phyloP scores from a whole-genome alignment of 2,113 vertebrate species.

The Syngnathus scovelli region DNA sequence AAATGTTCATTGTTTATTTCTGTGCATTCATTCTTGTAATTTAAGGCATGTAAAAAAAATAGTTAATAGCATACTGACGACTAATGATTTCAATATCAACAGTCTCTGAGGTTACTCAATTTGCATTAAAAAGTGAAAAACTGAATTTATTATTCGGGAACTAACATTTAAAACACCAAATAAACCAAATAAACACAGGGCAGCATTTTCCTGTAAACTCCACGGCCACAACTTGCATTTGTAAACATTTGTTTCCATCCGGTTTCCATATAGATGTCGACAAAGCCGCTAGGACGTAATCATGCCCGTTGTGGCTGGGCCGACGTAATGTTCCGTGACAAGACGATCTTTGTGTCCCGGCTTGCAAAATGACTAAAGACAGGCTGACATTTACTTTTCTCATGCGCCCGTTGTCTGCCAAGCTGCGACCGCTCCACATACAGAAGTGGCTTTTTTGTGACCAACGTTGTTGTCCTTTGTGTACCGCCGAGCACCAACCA shows the following conservation, averaged over 20 bases:
- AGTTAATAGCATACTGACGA: not conserved
- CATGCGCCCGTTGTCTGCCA: constrained; percentile 44
- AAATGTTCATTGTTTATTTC: too few species aligned
- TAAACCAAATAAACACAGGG: not conserved
- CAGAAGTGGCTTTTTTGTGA: constrained; percentile 45
- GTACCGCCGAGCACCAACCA: constrained; percentile 30
- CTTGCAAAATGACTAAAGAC: constrained; percentile 58
- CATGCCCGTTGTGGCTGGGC: constrained; percentile 27
- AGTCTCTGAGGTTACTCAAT: not conserved
- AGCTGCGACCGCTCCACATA: constrained; percentile 48
- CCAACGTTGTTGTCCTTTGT: constrained; percentile 62
- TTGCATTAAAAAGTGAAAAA: too few species aligned
- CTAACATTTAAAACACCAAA: not conserved
- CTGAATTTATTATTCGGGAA: too few species aligned
- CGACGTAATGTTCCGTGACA: constrained; percentile 37
- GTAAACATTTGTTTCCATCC: constrained; percentile 24
- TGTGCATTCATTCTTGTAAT: not conserved
- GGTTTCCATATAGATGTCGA: constrained; percentile 33
- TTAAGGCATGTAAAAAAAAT: not conserved
- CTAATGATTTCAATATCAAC: not conserved
- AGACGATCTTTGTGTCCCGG: constrained; percentile 38
- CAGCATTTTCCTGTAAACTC: not conserved
- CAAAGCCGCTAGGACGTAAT: constrained; percentile 26
- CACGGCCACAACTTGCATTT: constrained; percentile 17
- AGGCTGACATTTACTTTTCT: constrained; percentile 65